Percentiles rank a stretch among this genome's conserved stretches.
Conservation (phyloP, 2,113 vertebrate species). For the Sus scrofa region DNA sequence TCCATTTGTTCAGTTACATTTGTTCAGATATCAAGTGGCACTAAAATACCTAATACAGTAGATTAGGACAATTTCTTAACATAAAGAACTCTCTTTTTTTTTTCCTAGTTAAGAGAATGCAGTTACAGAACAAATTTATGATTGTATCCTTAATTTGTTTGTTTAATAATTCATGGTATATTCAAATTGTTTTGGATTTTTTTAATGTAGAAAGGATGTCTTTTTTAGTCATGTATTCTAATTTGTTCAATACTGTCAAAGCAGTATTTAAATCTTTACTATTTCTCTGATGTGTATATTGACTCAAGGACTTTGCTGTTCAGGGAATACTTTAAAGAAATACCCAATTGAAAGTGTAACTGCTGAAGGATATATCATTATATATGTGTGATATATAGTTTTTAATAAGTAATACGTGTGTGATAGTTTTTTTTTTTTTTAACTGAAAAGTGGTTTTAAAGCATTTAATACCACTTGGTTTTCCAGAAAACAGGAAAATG, state of each 20-base stretch:
- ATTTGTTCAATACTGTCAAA: background rate
- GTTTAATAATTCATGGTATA: constrained; percentile 8
- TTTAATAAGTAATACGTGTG: too few relatives aligned
- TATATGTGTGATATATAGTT: background rate
- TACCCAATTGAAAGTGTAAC: background rate
- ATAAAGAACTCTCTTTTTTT: background rate
- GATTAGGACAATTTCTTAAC: background rate
- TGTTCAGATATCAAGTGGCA: background rate
- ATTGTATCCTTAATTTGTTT: constrained; percentile 43
- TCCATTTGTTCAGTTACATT: background rate
- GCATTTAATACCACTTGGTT: background rate
- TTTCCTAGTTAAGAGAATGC: background rate
- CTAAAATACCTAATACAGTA: background rate
- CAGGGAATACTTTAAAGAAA: background rate
- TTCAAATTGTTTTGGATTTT: constrained; percentile 18
- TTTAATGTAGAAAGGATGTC: background rate
- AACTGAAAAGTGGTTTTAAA: background rate
- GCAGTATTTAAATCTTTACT: background rate
- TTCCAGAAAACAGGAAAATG: constrained; percentile 29
- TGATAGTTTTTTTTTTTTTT: too few relatives aligned
- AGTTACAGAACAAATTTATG: background rate
- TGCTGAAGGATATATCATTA: background rate
- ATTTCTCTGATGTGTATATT: background rate
- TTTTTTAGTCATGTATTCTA: background rate
- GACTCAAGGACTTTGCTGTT: background rate